Percentiles rank a stretch among this genome's conserved stretches.
These are phyloP conservation scores for Melospiza georgiana DNA, from an alignment of 2,113 vertebrate species.

Conservation along the genomic window DNA sequence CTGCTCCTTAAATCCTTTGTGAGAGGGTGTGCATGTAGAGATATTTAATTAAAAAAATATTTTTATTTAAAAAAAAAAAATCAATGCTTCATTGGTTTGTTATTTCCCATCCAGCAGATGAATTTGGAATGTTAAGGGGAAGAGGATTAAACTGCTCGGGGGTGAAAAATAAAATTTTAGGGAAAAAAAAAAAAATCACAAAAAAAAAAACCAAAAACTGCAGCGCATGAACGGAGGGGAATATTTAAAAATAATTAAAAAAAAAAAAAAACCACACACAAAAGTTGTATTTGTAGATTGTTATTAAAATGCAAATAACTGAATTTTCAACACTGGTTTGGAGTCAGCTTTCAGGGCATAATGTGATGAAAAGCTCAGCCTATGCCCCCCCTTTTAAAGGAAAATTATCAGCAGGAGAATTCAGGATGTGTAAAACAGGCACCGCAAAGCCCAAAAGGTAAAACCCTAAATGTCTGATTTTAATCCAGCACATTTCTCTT, in stretches of 20 bases:
- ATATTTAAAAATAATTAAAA: constrained; percentile 68
- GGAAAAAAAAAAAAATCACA: neutral
- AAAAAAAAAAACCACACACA: neutral
- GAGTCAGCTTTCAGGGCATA: constrained; percentile 97
- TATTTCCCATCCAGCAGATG: neutral
- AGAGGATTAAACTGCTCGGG: constrained; percentile 76
- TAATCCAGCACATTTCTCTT: constrained; percentile 90
- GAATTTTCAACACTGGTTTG: constrained; percentile 90
- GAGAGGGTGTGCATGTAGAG: neutral
- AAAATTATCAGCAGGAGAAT: constrained; percentile 92
- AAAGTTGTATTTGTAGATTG: constrained; percentile 77
- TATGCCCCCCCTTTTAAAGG: constrained; percentile 86
- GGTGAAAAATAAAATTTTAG: constrained; percentile 77
- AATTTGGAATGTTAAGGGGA: constrained; percentile 37
- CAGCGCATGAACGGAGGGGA: constrained; percentile 66
- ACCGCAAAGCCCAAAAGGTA: constrained; percentile 94
- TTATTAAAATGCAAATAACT: constrained; percentile 87
- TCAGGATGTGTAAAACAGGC: constrained; percentile 98
- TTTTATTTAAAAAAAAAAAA: neutral
- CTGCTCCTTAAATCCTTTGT: neutral
- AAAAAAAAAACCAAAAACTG: neutral
- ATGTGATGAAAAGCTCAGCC: constrained; percentile 94
- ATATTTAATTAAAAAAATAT: neutral
- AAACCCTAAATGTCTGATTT: constrained; percentile 94
- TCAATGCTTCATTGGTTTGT: neutral